Evolutionary conservation across 2,113 vertebrate genomes (phyloP), one percentile per base, ranked within the genome.

Genomic region (Nycticorax nycticorax): DNA sequence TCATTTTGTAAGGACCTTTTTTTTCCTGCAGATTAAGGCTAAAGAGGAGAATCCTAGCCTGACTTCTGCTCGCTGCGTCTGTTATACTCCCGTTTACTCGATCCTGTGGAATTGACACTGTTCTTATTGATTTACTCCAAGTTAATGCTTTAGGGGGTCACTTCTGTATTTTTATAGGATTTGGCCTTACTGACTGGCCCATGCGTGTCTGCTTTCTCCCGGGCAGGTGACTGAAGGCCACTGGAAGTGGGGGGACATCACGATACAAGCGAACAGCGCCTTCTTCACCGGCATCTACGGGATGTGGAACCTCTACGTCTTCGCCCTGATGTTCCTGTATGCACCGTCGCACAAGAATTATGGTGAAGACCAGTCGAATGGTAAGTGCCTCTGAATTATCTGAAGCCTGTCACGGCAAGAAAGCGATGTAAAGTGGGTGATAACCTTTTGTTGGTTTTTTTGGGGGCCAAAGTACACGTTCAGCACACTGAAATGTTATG

Each of bases 241-340:
- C 78, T 99, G 99, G 99, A 99, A 99, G 94, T 99, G 99, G 99
- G 99, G 99, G 1, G 98, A 98, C 3, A 94, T 99, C 81, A 99
- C 98, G 0, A 98, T 99, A 72, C 98, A 99, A 92, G 98, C 99
- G 95, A 99, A 99, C 98, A 99, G 99, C 1, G 99, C 99, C 79
- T 99, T 99, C 97, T 99, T 99, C 98, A 99, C 99, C 0, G 99
- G 99, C 81, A 99, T 99, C 97, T 99, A 99, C 0, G 99, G 99
- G 45, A 99, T 99, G 99, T 99, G 99, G 99, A 99, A 99, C 96
- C 99, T 99, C 48, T 99, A 99, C 9, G 99, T 99, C 82, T 99
- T 99, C 0, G 99, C 99, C 41, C 98, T 99, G 95, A 99, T 99
- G 99, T 99, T 99, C 98, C 98, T 99, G 28, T 99, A 99, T 1